Conservation (phyloP, 37 sponge, comb jelly and placozoan species). For the Mnemiopsis leidyi region DNA sequence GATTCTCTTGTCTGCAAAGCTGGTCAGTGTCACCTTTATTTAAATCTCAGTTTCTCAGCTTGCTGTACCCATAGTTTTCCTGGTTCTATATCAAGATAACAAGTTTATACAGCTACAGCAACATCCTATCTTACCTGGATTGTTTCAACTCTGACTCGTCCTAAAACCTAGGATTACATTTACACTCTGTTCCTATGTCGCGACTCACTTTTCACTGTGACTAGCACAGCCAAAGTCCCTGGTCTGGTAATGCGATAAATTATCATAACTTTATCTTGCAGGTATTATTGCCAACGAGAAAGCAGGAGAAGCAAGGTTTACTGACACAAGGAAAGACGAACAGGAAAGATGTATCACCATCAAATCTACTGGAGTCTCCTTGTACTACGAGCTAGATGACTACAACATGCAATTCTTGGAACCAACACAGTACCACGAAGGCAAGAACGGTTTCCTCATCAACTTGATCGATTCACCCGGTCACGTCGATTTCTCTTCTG, state of each 20-base stretch:
- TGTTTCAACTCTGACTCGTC: neutral
- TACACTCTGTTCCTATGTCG: neutral
- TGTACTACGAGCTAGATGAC: slow-evolving; percentile 93
- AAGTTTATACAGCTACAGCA: neutral
- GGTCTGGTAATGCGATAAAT: no score
- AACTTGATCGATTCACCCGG: slow-evolving; percentile 68
- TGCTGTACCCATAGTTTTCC: neutral
- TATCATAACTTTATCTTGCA: no score
- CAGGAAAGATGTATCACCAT: slow-evolving; percentile 99
- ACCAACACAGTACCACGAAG: slow-evolving; percentile 49
- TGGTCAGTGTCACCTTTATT: neutral
- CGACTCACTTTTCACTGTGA: neutral
- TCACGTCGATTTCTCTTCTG: slow-evolving; percentile 67
- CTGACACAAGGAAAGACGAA: slow-evolving; percentile 98
- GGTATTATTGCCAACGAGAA: slow-evolving; percentile 93
- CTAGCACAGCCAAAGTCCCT: no score
- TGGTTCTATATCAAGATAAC: neutral
- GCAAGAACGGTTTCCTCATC: slow-evolving; percentile 86
- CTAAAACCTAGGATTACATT: neutral
- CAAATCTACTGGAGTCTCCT: slow-evolving; percentile 95
- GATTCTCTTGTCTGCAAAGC: slow-evolving; percentile 98
- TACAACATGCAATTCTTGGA: slow-evolving; percentile 77
- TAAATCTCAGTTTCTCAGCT: no score
- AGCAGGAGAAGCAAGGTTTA: slow-evolving; percentile 94
- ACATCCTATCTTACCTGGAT: neutral